phyloP scores from a whole-genome alignment of 2,797 vertebrate genomes.

The Poliocrania exsul region DNA sequence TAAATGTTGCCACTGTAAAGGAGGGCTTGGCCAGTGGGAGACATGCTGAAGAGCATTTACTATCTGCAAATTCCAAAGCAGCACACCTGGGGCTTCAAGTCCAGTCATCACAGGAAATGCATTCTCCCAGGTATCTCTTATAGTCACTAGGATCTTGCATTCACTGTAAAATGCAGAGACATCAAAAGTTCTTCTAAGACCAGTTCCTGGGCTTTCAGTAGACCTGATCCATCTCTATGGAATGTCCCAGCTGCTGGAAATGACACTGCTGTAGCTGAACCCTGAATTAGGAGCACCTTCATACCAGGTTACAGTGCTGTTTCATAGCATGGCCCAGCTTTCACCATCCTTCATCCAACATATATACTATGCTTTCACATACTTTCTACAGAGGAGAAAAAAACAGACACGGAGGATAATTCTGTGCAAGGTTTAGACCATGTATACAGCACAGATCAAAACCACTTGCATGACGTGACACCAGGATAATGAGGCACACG shows the following conservation, averaged over 20 bases:
- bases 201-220: not conserved
- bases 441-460: not conserved
- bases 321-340: not conserved
- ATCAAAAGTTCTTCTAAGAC: not conserved
- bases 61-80: not conserved
- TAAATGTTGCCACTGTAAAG: not conserved
- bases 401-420: fast-evolving
- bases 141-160: fast-evolving
- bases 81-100: not conserved
- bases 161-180: not conserved
- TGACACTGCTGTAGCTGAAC: fast-evolving
- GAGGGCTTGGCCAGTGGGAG: not conserved
- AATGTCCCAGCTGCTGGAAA: not conserved
- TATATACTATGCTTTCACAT: not conserved
- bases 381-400: not conserved
- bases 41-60: fast-evolving
- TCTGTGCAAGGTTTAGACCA: not conserved
- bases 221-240: not conserved
- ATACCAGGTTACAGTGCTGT: not conserved
- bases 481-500: fast-evolving
- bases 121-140: not conserved
- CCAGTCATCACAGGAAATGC: not conserved
- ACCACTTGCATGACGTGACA: fast-evolving
- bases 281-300: not conserved
- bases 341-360: not conserved